Base-by-base conservation (phyloP, 37 sponge, comb jelly and placozoan species). In the Oscarella lobularis region DNA sequence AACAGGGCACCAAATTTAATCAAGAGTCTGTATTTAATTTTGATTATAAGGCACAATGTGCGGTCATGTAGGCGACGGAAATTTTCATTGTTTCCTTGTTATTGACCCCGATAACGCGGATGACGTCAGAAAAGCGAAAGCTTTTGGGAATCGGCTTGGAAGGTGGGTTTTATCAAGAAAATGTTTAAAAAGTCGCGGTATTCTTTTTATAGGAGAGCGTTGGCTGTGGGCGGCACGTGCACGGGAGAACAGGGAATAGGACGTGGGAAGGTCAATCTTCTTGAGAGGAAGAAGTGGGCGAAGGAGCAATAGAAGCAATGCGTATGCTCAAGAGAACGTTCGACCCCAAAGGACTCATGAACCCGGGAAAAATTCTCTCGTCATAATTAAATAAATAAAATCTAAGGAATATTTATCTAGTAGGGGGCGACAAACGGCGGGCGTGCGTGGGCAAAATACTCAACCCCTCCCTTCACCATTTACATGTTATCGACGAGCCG, bases 221-320 rank as follows among this genome's bases (percentile, higher is more conserved):
- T 84, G 55, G 74, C 77, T 1, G 76, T 83, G 20, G 88, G 91
- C 0, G 95, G 95, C 3, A 94, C 91, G 3, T 90, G 95, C 54
- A 94, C 95, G 2, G 95, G 95, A n/a, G 95, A 94, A 72, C 95
- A 94, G 41, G 95, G 95, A 3, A 80, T 94, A 30, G 90, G 95
- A 35, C 72, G 72, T 31, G 95, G 90, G n/a, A 94, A 94, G 80
- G 72, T 77, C 82, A 76, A 76, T 38, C 73, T 90, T 0, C 76
- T 94, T n/a, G n/a, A 37, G 66, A 79, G 36, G 84, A 83, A 37
- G 91, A 94, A 74, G 35, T 81, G 3, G 91, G 91, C 3, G 14
- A 39, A 2, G 83, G 14, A 6, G 88, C 79, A 0, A 41, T 87
- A 0, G 78, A 36, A 1, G 35, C 83, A 30, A 89, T 94, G 90